phyloP scores from a whole-genome alignment of 2,888 invertebrate genomes.

The Adineta ricciae region DNA sequence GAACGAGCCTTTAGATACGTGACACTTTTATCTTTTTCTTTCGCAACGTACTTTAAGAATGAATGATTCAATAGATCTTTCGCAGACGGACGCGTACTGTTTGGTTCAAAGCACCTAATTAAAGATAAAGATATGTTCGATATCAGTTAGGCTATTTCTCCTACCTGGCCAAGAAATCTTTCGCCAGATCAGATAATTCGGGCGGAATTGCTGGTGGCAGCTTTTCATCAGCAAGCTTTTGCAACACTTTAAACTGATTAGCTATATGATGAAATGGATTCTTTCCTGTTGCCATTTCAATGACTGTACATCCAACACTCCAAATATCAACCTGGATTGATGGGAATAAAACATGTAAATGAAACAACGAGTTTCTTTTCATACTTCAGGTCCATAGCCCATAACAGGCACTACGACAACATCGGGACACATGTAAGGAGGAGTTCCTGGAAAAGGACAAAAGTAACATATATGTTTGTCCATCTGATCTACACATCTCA shows the following conservation, averaged over 20 bases:
- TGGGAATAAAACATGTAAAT: not conserved
- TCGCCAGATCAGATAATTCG: not conserved
- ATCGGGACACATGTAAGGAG: not conserved
- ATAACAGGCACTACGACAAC: not conserved
- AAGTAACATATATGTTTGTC: not conserved
- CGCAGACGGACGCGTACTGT: not conserved
- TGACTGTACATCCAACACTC: slow-evolving; percentile 19
- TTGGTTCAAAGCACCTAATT: not conserved
- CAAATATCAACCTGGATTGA: not conserved
- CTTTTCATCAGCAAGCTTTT: not conserved
- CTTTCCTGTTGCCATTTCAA: slow-evolving; percentile 24
- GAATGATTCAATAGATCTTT: slow-evolving; percentile 11
- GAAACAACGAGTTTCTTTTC: not conserved
- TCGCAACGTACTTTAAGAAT: not conserved
- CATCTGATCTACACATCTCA: not conserved
- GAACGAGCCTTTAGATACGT: too few species aligned
- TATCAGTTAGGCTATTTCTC: too few species aligned
- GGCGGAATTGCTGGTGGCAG: not conserved
- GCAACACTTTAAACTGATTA: not conserved
- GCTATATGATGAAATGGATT: not conserved
- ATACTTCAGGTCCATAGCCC: slow-evolving; percentile 14
- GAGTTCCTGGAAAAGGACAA: not conserved
- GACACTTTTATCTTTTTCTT: too few species aligned
- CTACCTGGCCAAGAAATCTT: slow-evolving; percentile 6
- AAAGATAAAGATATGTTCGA: too few species aligned